phyloP scores from a whole-genome alignment of 2,888 invertebrate genomes.

The Dynastes hyllus region DNA sequence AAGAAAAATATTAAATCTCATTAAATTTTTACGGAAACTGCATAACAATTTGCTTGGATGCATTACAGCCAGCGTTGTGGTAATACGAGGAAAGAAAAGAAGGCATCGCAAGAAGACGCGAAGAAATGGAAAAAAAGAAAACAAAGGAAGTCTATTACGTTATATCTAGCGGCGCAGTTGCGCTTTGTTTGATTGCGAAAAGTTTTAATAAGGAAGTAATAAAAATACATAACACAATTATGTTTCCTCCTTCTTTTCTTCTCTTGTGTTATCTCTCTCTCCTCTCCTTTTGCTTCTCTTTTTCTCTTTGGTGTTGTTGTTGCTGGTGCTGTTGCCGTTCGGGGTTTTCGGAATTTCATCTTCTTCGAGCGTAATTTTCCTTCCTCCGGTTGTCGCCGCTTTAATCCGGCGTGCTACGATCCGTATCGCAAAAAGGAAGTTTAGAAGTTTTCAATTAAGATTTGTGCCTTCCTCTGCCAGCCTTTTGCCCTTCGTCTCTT shows the following conservation, averaged over 20 bases:
- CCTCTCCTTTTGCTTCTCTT: neutral
- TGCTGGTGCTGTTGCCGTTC: too few species aligned
- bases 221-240: slow-evolving; percentile 49
- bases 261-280: slow-evolving; percentile 1
- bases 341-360: slow-evolving; percentile 8
- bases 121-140: neutral
- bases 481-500: too few species aligned
- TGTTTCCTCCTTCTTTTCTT: slow-evolving; percentile 19
- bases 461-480: slow-evolving; percentile 4
- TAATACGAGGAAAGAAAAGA: neutral
- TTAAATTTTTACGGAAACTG: slow-evolving; percentile 54
- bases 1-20: slow-evolving; percentile 51
- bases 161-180: slow-evolving; percentile 49
- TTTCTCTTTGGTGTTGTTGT: too few species aligned
- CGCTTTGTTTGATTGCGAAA: slow-evolving; percentile 51
- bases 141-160: slow-evolving; percentile 35
- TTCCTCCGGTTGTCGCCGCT: slow-evolving; percentile 4
- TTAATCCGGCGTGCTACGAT: slow-evolving; percentile 23
- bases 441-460: slow-evolving; percentile 46
- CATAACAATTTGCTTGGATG: slow-evolving; percentile 48
- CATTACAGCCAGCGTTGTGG: slow-evolving; percentile 9
- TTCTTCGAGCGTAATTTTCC: neutral
- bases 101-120: neutral
- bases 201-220: slow-evolving; percentile 51
- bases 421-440: slow-evolving; percentile 37